Conservation (phyloP, 2,888 invertebrate species). For the Torymus tubicola region DNA sequence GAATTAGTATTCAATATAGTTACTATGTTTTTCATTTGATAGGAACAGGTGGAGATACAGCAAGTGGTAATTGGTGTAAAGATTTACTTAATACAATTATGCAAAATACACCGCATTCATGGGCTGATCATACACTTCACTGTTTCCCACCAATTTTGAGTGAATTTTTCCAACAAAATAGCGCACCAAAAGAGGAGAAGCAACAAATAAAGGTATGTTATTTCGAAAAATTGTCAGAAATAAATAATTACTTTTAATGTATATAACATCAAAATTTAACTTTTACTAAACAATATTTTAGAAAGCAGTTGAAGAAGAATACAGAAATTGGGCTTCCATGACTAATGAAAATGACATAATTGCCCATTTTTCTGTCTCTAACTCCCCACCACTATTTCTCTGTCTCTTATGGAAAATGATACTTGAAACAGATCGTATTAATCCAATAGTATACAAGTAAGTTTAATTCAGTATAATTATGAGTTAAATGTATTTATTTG, state of each 20-base stretch:
- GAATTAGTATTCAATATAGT: background rate
- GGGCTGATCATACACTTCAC: conserved; percentile 94
- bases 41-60: conserved; percentile 78
- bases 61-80: conserved; percentile 89
- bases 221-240: no score
- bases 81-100: conserved; percentile 93
- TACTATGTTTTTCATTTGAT: conserved; percentile 38
- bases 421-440: conserved; percentile 94
- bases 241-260: no score
- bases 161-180: conserved; percentile 92
- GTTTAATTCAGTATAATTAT: conserved; percentile 60
- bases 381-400: conserved; percentile 92
- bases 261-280: background rate
- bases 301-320: conserved; percentile 96
- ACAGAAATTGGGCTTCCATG: conserved; percentile 97
- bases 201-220: conserved; percentile 84
- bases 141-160: conserved; percentile 93
- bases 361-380: conserved; percentile 95
- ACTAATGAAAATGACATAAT: conserved; percentile 97
- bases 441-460: conserved; percentile 96
- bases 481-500: background rate
- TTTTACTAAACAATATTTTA: conserved; percentile 61
- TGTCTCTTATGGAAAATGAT: conserved; percentile 97
- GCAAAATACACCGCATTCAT: conserved; percentile 96
- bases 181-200: conserved; percentile 91